Evolutionary conservation across 1,140 invertebrate genomes (phyloP), one percentile per base, ranked within the genome.

Genomic region (Pachyrhynchus sulphureomaculatus): DNA sequence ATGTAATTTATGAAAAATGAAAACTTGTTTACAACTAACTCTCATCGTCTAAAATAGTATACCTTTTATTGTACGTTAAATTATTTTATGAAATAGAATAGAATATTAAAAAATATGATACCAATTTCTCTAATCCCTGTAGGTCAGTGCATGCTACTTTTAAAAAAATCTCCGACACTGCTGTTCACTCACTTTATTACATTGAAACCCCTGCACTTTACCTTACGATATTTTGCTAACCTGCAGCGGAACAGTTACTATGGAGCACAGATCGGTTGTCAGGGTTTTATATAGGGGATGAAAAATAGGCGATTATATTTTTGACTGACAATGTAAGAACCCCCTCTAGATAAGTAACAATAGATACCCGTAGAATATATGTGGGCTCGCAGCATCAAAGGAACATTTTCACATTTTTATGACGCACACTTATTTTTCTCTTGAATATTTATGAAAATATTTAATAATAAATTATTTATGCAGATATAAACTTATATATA

Each of bases 271-370:
- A 53, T 51, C 48, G 48, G 58, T 61, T 52, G 58, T 53, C 58
- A 61, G 48, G 58, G 48, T 53, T 37, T 60, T 48, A 52, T 60
- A 24, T 39, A 53, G 58, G 58, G 58, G 49, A 52, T 61, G 58
- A 61, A 61, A 61, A 61, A 61, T 61, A 61, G 49, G 48, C 52
- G 58, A 61, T 61, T 61, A 61, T 61, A 48, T 61, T 61, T n/a
- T 53, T 61, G 58, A 61, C 58, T 61, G 58, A 61, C 58, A 61
- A 53, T 48, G 47, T 61, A 61, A 60, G 58, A 61, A 61, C 48
- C 58, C n/a, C 58, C 58, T 53, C 49, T 45, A 61, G 58, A 61
- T 61, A 61, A 61, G 48, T 61, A 61, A 61, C 58, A 61, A 53
- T 32, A 41, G 37, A 53, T 45, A 24, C 36, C n/a, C 37, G 36